Evolutionary conservation across 2,113 vertebrate genomes (phyloP), one percentile per base, ranked within the genome.

Genomic region (Heteronetta atricapilla): DNA sequence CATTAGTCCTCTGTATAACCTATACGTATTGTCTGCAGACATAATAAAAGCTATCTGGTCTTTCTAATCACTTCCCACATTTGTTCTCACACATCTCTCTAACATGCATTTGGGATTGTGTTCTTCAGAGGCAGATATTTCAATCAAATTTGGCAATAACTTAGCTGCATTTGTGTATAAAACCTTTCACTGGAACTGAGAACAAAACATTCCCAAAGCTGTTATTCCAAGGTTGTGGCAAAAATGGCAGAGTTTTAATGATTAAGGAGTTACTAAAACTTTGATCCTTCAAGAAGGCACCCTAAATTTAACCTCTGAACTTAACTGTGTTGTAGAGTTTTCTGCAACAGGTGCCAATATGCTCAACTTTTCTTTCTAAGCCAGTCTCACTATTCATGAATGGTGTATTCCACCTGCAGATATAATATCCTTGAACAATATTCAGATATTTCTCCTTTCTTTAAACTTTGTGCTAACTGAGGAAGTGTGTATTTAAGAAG

Each of bases 401-500:
- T 10, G 20, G 10, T 50, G 20, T 42, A 64, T 88, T 82, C 29
- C 22, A 17, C 23, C 38, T 3, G 5, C 17, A 86, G 44, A n/a
- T 8, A 59, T 18, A 89, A 50, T 29, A 53, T 4, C 17, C 10
- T 12, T 0, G 4, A 88, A 85, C 5, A 58, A 46, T 36, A 7
- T 72, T 46, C 52, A 88, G 46, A 40, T 25, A 60, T 56, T 67
- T 77, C 46, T 86, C 18, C 42, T 83, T 85, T 23, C 68, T 94
- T 83, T 81, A 90, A 78, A 86, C 22, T 88, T 86, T 75, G 20
- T 88, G 9, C 12, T 86, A 50, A 48, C 14, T 67, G 31, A 68
- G 26, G 12, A 52, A 0, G 5, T 84, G 90, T 83, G 60, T 56
- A 68, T 94, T 86, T 88, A 76, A 86, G 91, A 86, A 91, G 18